Conservation (phyloP, 2,797 vertebrate species). For the Silurus lanzhouensis region DNA sequence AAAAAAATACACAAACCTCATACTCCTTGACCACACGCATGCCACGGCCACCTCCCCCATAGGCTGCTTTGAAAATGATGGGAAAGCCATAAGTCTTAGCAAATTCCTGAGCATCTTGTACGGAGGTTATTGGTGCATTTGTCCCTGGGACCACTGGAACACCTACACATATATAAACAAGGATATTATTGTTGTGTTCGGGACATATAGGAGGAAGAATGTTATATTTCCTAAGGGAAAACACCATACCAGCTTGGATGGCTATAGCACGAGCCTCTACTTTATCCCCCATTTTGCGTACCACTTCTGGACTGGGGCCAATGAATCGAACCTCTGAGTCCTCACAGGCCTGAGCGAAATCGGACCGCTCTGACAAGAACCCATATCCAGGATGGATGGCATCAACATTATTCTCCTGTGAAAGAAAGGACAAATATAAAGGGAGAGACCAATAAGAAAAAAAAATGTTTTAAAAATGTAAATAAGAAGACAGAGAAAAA, state of each 20-base stretch:
- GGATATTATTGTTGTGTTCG: background rate
- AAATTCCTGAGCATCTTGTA: conserved; percentile 84
- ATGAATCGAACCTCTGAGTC: conserved; percentile 86
- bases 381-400: conserved; percentile 93
- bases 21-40: conserved; percentile 90
- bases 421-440: background rate
- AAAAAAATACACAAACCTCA: conserved; percentile 69
- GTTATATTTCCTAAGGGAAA: background rate
- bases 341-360: conserved; percentile 88
- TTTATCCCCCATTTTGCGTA: conserved; percentile 93
- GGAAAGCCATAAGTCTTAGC: conserved; percentile 85
- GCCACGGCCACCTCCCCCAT: conserved; percentile 89
- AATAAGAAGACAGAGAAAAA: background rate
- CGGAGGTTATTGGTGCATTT: conserved; percentile 75
- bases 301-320: conserved; percentile 85
- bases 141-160: conserved; percentile 91
- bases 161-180: conserved; percentile 66
- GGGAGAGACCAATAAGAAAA: background rate
- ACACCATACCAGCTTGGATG: conserved; percentile 77
- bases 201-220: background rate
- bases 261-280: conserved; percentile 89
- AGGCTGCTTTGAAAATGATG: conserved; percentile 94
- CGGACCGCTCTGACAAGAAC: conserved; percentile 87
- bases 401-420: conserved; percentile 86
- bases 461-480: background rate